These are phyloP conservation scores for Brachyistius frenatus DNA, from an alignment of 2,113 vertebrate species.

Conservation along the genomic window DNA sequence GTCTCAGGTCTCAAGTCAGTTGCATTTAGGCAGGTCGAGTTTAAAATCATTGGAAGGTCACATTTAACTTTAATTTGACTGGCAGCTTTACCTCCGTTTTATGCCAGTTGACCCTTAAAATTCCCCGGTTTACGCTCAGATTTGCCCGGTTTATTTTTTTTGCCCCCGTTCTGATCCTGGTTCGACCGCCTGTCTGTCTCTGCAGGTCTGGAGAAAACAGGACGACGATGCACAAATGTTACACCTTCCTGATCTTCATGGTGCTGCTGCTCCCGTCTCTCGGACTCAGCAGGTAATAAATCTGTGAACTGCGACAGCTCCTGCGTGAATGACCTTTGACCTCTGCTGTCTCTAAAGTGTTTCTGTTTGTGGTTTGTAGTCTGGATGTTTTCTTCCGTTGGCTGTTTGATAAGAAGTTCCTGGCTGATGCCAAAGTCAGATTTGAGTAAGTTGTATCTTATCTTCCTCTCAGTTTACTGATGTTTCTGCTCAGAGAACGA, in stretches of 20 bases:
- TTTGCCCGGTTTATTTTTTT: no score
- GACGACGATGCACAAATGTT: slow-evolving; percentile 98
- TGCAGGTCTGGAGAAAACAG: slow-evolving; percentile 96
- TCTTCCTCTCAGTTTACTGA: neutral
- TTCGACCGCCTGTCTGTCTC: neutral
- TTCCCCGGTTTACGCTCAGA: no score
- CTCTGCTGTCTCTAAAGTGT: neutral
- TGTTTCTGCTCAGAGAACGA: neutral
- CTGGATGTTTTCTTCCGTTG: slow-evolving; percentile 97
- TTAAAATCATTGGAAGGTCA: no score
- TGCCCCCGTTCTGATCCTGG: neutral
- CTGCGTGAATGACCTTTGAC: slow-evolving; percentile 2
- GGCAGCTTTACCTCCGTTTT: no score
- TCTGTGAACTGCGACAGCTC: accelerated
- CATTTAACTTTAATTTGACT: no score
- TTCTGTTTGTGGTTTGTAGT: slow-evolving; percentile 75
- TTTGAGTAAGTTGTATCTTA: slow-evolving; percentile 91
- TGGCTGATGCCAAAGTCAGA: slow-evolving; percentile 88
- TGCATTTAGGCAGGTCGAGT: no score
- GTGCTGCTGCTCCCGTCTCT: slow-evolving; percentile 94
- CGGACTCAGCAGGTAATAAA: slow-evolving; percentile 93
- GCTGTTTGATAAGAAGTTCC: slow-evolving; percentile 97
- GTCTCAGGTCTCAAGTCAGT: no score
- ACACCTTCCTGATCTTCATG: slow-evolving; percentile 99
- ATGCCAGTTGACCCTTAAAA: no score